Evolutionary conservation across 64 coral and sea anemone species (phyloP), one percentile per base, ranked within the genome.

Genomic region (Porites lutea): DNA sequence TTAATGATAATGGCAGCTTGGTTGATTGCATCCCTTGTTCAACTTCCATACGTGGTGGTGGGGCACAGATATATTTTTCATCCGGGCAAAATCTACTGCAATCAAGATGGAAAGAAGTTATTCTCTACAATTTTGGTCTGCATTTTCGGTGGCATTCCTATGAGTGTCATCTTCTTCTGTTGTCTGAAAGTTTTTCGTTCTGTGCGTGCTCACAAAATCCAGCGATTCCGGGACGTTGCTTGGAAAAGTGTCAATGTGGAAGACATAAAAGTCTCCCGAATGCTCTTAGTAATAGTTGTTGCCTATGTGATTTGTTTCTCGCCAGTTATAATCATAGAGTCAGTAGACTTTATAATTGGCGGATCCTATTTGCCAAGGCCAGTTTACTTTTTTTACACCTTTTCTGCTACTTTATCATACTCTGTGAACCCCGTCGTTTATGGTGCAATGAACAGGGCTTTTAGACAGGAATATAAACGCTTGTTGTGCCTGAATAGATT

Each of bases 231-330:
- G 64, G 53, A 52, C 59, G 59, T 66, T 52, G 20, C 61, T 27
- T 16, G 60, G 2, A 90, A 6, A 10, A 92, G 50, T 13, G 66
- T 84, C 7, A 94, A 72, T 21, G 92, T 89, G 12, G 86, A 90
- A 50, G 93, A 95, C 10, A 95, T 95, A 14, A 95, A 90, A 61
- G 89, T 95, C 8, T 75, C 90, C 5, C 48, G 82, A 15, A 92
- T 74, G 18, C 72, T 92, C 23, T 76, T 86, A 48, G 90, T 86
- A 2, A 92, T 86, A 21, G 82, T 92, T 5, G 19, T 86, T 5
- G 71, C 60, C 8, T 67, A 64, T 65, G 62, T 92, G 18, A 47
- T 75, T 15, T 92, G 90, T 12, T 92, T 80, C 52, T 58, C 12
- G 11, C 90, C 92, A 43, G 87, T 84, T 2, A 59, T 89, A 18